A percentile compares a stretch with the other conserved stretches of the same genome.
Conservation (phyloP, 2,113 vertebrate genomes). For the Rhombomys opimus region DNA sequence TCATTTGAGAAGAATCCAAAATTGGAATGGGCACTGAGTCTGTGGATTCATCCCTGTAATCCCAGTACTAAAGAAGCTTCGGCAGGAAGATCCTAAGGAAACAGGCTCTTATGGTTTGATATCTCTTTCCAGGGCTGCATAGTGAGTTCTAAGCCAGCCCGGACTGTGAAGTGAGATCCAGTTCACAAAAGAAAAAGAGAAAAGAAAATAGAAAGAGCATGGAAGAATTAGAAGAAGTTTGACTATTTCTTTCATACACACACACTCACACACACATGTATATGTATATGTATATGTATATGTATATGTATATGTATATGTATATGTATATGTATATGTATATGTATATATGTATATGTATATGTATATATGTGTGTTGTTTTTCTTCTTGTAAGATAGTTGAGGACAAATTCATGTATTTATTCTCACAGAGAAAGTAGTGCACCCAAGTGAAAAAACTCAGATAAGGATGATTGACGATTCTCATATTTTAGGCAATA, state of each 20-base stretch:
- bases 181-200: not conserved
- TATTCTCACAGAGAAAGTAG: not conserved
- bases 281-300: no score
- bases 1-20: not conserved
- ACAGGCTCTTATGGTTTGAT: not conserved
- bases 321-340: not conserved
- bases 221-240: not conserved
- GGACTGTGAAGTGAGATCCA: not conserved
- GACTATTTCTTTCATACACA: not conserved
- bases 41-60: not conserved
- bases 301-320: not conserved
- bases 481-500: not conserved
- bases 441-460: not conserved
- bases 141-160: not conserved
- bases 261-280: no score
- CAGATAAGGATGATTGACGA: not conserved
- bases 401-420: not conserved
- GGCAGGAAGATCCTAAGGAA: not conserved
- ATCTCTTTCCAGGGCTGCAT: not conserved
- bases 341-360: not conserved
- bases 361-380: not conserved
- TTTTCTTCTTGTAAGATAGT: not conserved
- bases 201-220: not conserved
- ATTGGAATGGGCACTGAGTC: not conserved
- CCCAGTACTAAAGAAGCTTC: not conserved